Evolutionary conservation across 2,797 vertebrate species (phyloP), one percentile per base, ranked within the genome.

Genomic region (Oreochromis mossambicus): DNA sequence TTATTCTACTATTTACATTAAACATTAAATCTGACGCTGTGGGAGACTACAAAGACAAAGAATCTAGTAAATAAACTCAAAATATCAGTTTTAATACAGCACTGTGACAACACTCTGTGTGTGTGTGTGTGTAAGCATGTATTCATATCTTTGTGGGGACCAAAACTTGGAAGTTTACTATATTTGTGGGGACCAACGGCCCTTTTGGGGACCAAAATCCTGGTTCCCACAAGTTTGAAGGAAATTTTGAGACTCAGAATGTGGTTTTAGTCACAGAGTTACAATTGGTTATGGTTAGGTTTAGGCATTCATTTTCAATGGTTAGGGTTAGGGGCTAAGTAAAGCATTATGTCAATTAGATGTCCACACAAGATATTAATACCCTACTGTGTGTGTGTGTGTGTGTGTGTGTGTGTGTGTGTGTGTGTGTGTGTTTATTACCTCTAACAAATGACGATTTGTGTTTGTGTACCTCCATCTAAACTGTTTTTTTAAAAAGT

Each of bases 401-500:
- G 32, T 36, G 58, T 63, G 58, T 26, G 26, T n/a, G 26, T n/a
- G 15, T 17, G 7, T 15, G n/a, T 24, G 24, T 24, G 24, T 63
- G 32, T 36, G 58, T 63, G 58, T 26, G 26, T n/a, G 26, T n/a
- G 15, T 17, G 7, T 15, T 68, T 43, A 73, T 48, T 73, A 73
- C 26, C 17, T 19, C 43, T 50, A 50, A 48, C 26, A 32, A 50
- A 48, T 32, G 7, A 1, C 2, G 17, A 32, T 38, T 38, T 24
- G 32, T 79, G 54, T 34, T 63, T 10, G 77, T 56, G 81, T 63
- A 79, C 88, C 54, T 19, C 77, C 90, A 36, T 81, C 92, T 91
- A 66, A 17, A 81, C 3, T 5, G 9, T 50, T n/a, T 80, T 80
- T 36, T 51, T 12, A 46, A 29, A 54, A 29, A 29, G 6, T 43